Evolutionary conservation across 2,888 invertebrate genomes (phyloP).

Genomic region (Glyphotaelius pellucidus): DNA sequence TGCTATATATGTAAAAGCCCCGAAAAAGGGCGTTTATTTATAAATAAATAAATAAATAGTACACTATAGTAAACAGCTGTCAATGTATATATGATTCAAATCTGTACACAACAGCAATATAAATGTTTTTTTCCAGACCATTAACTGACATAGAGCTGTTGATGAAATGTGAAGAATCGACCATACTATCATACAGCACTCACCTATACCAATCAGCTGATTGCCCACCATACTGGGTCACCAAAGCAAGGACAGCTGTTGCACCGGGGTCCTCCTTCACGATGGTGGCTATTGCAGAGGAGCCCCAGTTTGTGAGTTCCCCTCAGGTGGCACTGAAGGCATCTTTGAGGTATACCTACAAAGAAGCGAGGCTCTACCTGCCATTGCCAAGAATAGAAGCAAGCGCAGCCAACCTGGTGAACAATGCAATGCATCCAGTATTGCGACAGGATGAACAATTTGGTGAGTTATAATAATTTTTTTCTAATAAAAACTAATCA

Average conservation of each 20-base stretch:
- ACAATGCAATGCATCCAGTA: slow-evolving; percentile 54
- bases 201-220: slow-evolving; percentile 40
- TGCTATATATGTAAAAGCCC: too few relatives aligned
- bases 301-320: slow-evolving; percentile 53
- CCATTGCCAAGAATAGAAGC: slow-evolving; percentile 52
- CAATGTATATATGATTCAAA: too few relatives aligned
- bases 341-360: slow-evolving; percentile 52
- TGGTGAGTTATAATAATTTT: slow-evolving; percentile 39
- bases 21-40: too few relatives aligned
- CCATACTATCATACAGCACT: slow-evolving; percentile 48
- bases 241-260: slow-evolving; percentile 35
- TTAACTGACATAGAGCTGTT: slow-evolving; percentile 58
- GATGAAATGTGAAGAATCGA: slow-evolving; percentile 49
- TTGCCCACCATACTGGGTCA: slow-evolving; percentile 58
- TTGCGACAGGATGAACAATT: slow-evolving; percentile 43
- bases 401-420: slow-evolving; percentile 49
- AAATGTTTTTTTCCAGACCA: slow-evolving; percentile 47
- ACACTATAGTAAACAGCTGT: too few relatives aligned
- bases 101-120: background rate
- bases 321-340: slow-evolving; percentile 33
- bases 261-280: slow-evolving; percentile 22
- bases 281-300: slow-evolving; percentile 34
- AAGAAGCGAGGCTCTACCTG: slow-evolving; percentile 37
- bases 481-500: too few relatives aligned
- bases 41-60: too few relatives aligned